Percentiles rank a stretch among this genome's conserved stretches.
These are phyloP conservation scores for Bombylius major DNA, from an alignment of 2,888 invertebrate species.

Conservation along the genomic window DNA sequence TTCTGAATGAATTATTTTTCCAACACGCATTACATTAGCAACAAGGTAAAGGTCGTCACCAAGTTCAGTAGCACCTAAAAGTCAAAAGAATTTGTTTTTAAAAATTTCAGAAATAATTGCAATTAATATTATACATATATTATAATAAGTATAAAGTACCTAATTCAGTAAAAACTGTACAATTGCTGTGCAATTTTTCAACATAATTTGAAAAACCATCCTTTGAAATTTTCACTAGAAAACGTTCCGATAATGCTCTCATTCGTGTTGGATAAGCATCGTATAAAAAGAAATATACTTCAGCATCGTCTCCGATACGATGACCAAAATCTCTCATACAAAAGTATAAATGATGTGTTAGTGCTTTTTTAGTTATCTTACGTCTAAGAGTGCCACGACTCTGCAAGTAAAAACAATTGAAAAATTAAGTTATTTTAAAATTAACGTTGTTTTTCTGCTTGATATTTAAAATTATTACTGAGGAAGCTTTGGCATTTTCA, in stretches of 20 bases:
- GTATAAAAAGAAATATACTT: conserved; percentile 76
- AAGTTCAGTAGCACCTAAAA: conserved; percentile 64
- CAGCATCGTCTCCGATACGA: conserved; percentile 78
- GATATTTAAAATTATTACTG: conserved; percentile 43
- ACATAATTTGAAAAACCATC: conserved; percentile 84
- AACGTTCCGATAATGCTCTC: conserved; percentile 76
- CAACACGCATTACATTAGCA: conserved; percentile 81
- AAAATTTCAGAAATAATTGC: not conserved
- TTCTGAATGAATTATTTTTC: conserved; percentile 55
- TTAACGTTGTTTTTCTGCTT: too few relatives aligned
- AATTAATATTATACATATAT: not conserved
- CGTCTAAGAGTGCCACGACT: conserved; percentile 35
- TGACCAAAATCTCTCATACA: conserved; percentile 82
- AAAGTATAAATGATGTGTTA: conserved; percentile 71
- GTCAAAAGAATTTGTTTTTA: not conserved
- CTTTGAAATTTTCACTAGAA: conserved; percentile 76
- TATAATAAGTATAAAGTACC: conserved; percentile 36
- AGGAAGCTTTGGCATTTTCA: conserved; percentile 53
- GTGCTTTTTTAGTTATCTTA: conserved; percentile 32
- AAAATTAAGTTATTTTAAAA: not conserved
- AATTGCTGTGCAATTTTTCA: conserved; percentile 75
- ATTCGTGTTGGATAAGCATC: conserved; percentile 54
- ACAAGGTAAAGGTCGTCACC: conserved; percentile 76
- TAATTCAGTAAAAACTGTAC: conserved; percentile 71
- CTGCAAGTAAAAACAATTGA: conserved; percentile 17